A percentile compares a stretch with the other conserved stretches of the same genome.
phyloP scores from a whole-genome alignment of 2,888 invertebrate genomes.

The Keiferia lycopersicella region DNA sequence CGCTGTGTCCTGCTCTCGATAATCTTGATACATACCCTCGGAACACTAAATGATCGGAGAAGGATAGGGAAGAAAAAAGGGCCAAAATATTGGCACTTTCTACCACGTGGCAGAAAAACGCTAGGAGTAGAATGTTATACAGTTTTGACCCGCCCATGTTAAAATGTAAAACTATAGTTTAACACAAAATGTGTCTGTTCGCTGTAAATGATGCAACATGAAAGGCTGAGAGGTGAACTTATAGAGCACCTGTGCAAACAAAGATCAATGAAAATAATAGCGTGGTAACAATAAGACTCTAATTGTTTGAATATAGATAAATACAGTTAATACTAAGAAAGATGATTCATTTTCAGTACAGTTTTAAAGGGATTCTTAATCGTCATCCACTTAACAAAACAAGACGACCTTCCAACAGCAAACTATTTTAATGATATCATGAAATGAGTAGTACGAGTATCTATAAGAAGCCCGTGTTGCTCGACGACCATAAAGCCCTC shows the following conservation, averaged over 20 bases:
- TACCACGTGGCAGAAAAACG: conserved; percentile 38
- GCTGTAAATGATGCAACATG: neutral
- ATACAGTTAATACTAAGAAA: neutral
- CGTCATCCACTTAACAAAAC: no score
- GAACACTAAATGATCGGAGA: conserved; percentile 67
- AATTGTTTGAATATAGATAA: neutral
- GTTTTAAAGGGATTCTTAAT: no score
- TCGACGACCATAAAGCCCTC: no score
- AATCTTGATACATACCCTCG: conserved; percentile 65
- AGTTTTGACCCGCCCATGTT: conserved; percentile 15
- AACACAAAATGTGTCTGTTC: conserved; percentile 16
- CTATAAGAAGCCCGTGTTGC: no score
- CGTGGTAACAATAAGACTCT: conserved; percentile 15
- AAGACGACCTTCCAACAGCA: no score
- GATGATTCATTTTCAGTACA: neutral
- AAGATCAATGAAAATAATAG: conserved; percentile 20
- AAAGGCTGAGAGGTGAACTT: conserved; percentile 11
- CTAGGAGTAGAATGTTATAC: conserved; percentile 21
- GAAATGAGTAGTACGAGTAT: no score
- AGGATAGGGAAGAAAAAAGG: conserved; percentile 67
- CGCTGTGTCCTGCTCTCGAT: conserved; percentile 58
- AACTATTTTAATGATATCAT: no score
- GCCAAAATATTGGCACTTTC: conserved; percentile 62
- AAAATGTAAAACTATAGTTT: neutral
- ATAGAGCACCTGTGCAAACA: conserved; percentile 20